Percentiles rank a stretch among this genome's conserved stretches.
These are phyloP conservation scores for Anthoptus insignis DNA, from an alignment of 2,888 invertebrate species.

Conservation along the genomic window DNA sequence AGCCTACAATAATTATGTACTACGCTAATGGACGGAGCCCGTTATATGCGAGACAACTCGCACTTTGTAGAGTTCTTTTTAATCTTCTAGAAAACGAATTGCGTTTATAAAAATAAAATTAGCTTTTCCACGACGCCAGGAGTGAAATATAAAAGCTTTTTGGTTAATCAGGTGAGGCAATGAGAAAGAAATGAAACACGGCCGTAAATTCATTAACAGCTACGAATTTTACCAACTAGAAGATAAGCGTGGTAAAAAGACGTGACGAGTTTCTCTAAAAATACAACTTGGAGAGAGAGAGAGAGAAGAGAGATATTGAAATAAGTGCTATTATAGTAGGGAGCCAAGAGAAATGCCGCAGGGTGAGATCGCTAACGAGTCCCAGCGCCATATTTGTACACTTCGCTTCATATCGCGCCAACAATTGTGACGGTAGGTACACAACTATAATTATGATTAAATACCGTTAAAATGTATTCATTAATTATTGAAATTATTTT, in stretches of 20 bases:
- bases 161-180: background rate
- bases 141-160: background rate
- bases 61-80: no score
- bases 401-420: conserved; percentile 58
- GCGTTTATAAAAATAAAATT: no score
- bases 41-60: no score
- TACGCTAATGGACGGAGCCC: no score
- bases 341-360: conserved; percentile 50
- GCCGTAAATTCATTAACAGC: conserved; percentile 1
- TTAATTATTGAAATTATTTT: no score
- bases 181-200: background rate
- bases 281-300: conserved; percentile 29
- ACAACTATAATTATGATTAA: conserved; percentile 21
- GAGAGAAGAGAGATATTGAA: conserved; percentile 35
- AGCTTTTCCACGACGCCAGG: background rate
- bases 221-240: conserved; percentile 5
- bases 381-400: conserved; percentile 66
- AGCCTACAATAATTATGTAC: no score
- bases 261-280: conserved; percentile 25
- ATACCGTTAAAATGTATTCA: conserved; percentile 8
- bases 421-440: conserved; percentile 47
- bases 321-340: no score
- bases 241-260: conserved; percentile 8
- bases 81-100: no score
- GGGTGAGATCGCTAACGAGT: conserved; percentile 62